Evolutionary conservation across 2,113 vertebrate species (phyloP).

Genomic region (Diphyllodes magnificus): DNA sequence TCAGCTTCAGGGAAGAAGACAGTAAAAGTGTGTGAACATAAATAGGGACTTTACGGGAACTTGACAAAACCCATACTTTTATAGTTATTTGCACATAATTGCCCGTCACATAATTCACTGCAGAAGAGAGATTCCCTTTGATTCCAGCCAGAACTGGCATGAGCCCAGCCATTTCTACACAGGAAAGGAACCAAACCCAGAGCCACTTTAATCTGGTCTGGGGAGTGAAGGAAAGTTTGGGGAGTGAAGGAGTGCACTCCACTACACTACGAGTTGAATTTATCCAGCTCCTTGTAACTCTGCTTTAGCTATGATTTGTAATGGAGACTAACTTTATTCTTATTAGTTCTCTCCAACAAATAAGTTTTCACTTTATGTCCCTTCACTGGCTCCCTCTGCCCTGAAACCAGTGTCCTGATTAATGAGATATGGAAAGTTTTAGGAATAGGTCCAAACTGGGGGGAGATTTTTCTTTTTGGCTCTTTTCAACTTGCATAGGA

Average conservation of each 20-base stretch:
- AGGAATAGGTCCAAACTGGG: background rate
- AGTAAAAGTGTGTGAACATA: background rate
- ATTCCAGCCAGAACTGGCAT: background rate
- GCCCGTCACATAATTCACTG: slow-evolving; percentile 5
- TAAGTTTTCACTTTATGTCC: background rate
- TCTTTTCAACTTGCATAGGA: background rate
- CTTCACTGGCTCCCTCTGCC: background rate
- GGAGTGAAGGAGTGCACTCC: background rate
- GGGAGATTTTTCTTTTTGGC: background rate
- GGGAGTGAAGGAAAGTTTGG: background rate
- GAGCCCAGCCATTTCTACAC: background rate
- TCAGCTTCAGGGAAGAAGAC: background rate
- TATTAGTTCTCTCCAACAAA: background rate
- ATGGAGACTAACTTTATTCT: background rate
- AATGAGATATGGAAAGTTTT: background rate
- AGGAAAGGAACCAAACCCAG: background rate
- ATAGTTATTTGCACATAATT: slow-evolving; percentile 39
- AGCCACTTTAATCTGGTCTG: background rate
- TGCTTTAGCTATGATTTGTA: background rate
- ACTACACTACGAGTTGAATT: background rate
- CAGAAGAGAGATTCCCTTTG: slow-evolving; percentile 47
- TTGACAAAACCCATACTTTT: slow-evolving; percentile 38
- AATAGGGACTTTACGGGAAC: slow-evolving; percentile 10
- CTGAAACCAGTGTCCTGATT: background rate
- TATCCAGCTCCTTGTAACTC: background rate